These are phyloP conservation scores for Brachypterus glaber DNA, from an alignment of 2,888 invertebrate species.

Conservation along the genomic window DNA sequence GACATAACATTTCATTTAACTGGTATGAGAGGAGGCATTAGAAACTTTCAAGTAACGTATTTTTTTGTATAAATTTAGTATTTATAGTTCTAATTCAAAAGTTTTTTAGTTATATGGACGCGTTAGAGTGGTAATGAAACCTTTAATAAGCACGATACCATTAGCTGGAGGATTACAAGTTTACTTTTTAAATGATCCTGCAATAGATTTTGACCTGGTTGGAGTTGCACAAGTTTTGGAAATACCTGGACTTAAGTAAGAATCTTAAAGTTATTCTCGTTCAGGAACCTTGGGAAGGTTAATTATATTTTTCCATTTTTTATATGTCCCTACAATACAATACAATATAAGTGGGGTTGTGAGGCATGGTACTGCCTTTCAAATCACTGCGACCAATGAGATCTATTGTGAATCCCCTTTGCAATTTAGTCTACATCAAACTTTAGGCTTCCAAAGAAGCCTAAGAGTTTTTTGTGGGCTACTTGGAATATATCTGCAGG, in stretches of 20 bases:
- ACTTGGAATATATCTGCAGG: no score
- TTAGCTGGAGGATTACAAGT: constrained; percentile 91
- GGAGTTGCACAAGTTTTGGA: constrained; percentile 91
- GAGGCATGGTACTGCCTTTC: no score
- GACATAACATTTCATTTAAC: constrained; percentile 84
- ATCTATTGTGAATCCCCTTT: no score
- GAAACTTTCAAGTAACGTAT: constrained; percentile 61
- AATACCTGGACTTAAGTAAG: constrained; percentile 62
- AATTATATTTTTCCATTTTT: no score
- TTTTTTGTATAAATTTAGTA: not conserved
- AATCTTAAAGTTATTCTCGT: not conserved
- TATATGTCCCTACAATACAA: no score
- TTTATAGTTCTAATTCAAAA: not conserved
- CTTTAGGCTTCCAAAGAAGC: no score
- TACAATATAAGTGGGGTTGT: constrained; percentile 55
- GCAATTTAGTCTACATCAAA: no score
- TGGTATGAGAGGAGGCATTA: constrained; percentile 71
- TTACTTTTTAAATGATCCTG: constrained; percentile 93
- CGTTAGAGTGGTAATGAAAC: constrained; percentile 87
- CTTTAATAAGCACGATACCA: constrained; percentile 81
- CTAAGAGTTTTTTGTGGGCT: no score
- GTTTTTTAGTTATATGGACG: constrained; percentile 74
- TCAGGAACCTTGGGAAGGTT: no score
- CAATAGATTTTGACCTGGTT: constrained; percentile 92
- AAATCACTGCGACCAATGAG: no score